Conservation (phyloP, 2,888 invertebrate genomes). For the Gnatocerus cornutus region DNA sequence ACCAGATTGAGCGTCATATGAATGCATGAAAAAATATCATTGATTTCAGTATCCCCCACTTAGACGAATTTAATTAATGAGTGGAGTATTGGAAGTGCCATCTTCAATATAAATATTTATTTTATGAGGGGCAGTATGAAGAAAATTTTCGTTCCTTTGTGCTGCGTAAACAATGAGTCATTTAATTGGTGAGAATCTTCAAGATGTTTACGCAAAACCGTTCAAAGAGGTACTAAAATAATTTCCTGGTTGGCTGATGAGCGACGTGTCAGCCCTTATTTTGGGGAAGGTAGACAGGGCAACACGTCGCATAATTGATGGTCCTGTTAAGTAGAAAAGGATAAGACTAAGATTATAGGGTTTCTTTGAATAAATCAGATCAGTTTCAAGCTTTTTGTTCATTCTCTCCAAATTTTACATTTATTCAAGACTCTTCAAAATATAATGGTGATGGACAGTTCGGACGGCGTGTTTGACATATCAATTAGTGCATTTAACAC, state of each 20-base stretch:
- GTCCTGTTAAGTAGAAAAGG: slow-evolving; percentile 46
- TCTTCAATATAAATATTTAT: slow-evolving; percentile 23
- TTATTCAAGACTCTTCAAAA: not conserved
- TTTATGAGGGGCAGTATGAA: slow-evolving; percentile 17
- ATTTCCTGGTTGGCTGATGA: slow-evolving; percentile 47
- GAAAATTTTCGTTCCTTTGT: slow-evolving; percentile 41
- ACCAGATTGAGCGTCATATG: slow-evolving; percentile 19
- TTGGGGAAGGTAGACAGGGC: slow-evolving; percentile 40
- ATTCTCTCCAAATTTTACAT: not conserved
- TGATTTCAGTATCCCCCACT: not conserved
- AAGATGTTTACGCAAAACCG: slow-evolving; percentile 48
- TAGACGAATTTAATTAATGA: slow-evolving; percentile 13
- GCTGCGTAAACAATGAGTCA: slow-evolving; percentile 46
- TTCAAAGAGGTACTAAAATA: slow-evolving; percentile 45
- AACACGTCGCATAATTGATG: slow-evolving; percentile 49
- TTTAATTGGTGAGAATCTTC: slow-evolving; percentile 48
- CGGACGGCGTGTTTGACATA: not conserved
- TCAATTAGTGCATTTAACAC: slow-evolving; percentile 4
- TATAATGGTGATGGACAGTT: slow-evolving; percentile 1
- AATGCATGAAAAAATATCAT: not conserved
- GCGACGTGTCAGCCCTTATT: slow-evolving; percentile 47
- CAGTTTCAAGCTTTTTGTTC: not conserved
- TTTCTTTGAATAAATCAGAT: slow-evolving; percentile 44
- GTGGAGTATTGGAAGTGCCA: slow-evolving; percentile 16
- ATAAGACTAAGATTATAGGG: slow-evolving; percentile 44